phyloP scores from a whole-genome alignment of 2,888 invertebrate genomes.

The Pediacus dermestoides region DNA sequence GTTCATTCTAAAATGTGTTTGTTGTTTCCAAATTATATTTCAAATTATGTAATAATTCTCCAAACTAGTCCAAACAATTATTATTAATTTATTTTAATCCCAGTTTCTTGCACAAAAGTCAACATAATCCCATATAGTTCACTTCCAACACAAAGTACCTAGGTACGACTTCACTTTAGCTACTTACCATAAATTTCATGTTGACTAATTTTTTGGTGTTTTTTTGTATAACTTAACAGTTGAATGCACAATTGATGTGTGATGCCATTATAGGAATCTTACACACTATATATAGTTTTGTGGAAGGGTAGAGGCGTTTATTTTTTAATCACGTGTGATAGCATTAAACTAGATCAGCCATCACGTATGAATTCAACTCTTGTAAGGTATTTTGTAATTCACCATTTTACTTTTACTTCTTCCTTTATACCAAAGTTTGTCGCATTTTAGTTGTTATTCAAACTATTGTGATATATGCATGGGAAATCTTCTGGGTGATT shows the following conservation, averaged over 20 bases:
- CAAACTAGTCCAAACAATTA: too few species aligned
- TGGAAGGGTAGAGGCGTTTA: conserved; percentile 31
- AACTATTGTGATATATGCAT: too few species aligned
- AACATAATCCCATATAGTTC: too few species aligned
- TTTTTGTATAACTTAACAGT: conserved; percentile 15
- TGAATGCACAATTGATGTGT: conserved; percentile 27
- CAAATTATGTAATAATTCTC: too few species aligned
- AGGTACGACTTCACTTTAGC: too few species aligned
- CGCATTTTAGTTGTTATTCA: conserved; percentile 4
- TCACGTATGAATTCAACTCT: conserved; percentile 22
- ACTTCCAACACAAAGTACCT: background rate
- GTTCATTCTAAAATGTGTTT: too few species aligned
- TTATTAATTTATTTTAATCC: background rate
- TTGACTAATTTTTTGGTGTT: conserved; percentile 10
- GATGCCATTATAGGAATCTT: conserved; percentile 19
- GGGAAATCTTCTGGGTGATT: too few species aligned
- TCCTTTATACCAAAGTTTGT: conserved; percentile 10
- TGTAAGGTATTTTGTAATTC: conserved; percentile 24
- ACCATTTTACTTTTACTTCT: conserved; percentile 26
- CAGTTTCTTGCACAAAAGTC: background rate
- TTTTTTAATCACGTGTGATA: conserved; percentile 32
- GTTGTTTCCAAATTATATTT: too few species aligned
- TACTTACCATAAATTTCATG: conserved; percentile 32
- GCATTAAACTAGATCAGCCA: conserved; percentile 32
- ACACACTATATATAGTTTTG: conserved; percentile 26